Evolutionary conservation across 2,113 vertebrate genomes (phyloP).

Genomic region (Oreotragus oreotragus): DNA sequence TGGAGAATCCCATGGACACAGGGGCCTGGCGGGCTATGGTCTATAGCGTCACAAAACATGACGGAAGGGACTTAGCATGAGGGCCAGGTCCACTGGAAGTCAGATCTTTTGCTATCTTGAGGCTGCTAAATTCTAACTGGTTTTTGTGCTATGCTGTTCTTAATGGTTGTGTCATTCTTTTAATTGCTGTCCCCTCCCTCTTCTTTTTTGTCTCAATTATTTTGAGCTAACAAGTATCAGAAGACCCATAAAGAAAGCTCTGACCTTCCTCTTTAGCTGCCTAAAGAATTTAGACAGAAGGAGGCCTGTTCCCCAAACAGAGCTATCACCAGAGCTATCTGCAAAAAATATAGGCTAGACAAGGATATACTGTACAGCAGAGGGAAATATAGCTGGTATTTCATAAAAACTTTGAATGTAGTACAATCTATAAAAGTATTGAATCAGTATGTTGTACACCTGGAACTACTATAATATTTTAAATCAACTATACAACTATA

Average conservation of each 20-base stretch:
- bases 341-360: background rate
- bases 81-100: background rate
- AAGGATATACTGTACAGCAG: background rate
- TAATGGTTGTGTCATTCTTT: background rate
- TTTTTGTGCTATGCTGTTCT: background rate
- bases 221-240: background rate
- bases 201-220: background rate
- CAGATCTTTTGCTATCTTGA: background rate
- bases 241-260: background rate
- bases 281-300: background rate
- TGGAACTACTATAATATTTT: background rate
- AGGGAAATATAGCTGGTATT: background rate
- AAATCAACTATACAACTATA: background rate
- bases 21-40: background rate
- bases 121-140: background rate
- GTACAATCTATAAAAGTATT: background rate
- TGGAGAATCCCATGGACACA: background rate
- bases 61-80: background rate
- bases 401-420: background rate
- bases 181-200: accelerated
- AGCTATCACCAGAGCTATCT: background rate
- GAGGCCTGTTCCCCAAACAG: background rate
- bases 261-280: background rate
- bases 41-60: background rate
- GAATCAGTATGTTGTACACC: background rate